phyloP scores from a whole-genome alignment of 2,888 invertebrate genomes.

The Lithosia quadra region DNA sequence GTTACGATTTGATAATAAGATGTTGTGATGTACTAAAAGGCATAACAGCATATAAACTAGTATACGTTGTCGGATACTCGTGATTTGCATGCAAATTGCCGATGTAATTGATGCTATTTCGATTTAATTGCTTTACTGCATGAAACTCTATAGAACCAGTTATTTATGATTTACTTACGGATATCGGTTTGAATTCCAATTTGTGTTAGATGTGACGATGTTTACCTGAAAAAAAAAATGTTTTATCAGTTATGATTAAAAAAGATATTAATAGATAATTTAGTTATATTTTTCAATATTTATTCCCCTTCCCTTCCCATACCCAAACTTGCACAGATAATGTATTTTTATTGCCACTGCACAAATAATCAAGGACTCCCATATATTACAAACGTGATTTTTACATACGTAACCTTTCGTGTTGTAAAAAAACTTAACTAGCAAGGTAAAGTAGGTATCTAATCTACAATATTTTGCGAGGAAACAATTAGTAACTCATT shows the following conservation, averaged over 20 bases:
- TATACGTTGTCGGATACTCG: slow-evolving; percentile 1
- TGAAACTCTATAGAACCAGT: slow-evolving; percentile 31
- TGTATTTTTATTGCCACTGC: too few relatives aligned
- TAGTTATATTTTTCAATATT: too few relatives aligned
- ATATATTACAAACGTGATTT: too few relatives aligned
- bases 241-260: slow-evolving; percentile 18
- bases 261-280: neutral
- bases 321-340: neutral
- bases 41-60: slow-evolving; percentile 10
- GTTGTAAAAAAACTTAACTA: too few relatives aligned
- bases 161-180: slow-evolving; percentile 32
- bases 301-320: too few relatives aligned
- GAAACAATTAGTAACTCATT: neutral
- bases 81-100: slow-evolving; percentile 12
- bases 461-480: neutral
- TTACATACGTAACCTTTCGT: too few relatives aligned
- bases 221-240: slow-evolving; percentile 46
- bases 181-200: slow-evolving; percentile 28
- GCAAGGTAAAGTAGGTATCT: too few relatives aligned
- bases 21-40: slow-evolving; percentile 31
- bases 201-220: slow-evolving; percentile 16
- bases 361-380: too few relatives aligned
- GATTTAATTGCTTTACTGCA: slow-evolving; percentile 40
- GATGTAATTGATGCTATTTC: slow-evolving; percentile 14
- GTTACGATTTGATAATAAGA: slow-evolving; percentile 62